Base-by-base conservation (phyloP, 2,113 vertebrate genomes). In the Microtus oregoni region DNA sequence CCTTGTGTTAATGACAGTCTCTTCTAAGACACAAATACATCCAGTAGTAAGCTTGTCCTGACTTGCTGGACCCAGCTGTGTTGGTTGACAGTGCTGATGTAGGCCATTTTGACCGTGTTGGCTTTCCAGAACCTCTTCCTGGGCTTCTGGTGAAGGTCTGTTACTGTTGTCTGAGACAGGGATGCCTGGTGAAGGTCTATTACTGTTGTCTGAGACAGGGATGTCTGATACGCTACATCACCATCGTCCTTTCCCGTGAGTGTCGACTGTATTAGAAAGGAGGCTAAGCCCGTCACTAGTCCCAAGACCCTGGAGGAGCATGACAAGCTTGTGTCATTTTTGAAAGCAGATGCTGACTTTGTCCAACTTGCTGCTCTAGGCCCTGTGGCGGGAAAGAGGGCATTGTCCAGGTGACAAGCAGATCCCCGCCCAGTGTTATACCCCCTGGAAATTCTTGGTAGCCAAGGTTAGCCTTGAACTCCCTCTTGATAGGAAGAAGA, bases 191-290 rank as follows among this genome's bases (percentile, higher is more conserved):
- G 3, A 55, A 61, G 47, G 9, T 41, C 9, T 41, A 11, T 89
- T 38, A 1, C 11, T 35, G 22, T 58, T 10, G 28, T 77, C 72
- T 1, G 11, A 61, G 67, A 19, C 26, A 3, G 78, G 19, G 10
- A 32, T 30, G 1, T 24, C 4, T 5, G 32, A 14, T 20, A 77
- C 17, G 61, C 44, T 32, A 26, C 81, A 44, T 85, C 32, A 7
- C 11, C 2, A 5, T 24, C 35, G 52, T 38, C 15, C 2, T 75
- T 8, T 41, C 12, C 8, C 0, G 1, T 1, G 19, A 13, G 7
- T 58, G 1, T 0, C 9, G 7, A 17, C 55, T 61, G 1, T 41
- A 63, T 73, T 44, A 26, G 30, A 85, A 63, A 7, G 7, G 52
- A 73, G 19, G 55, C n/a, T 44, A 14, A 30, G 15, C 2, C 2